A percentile compares a stretch with the other conserved stretches of the same genome.
Conservation (phyloP, 2,888 invertebrate species). For the Drosophila monieri region DNA sequence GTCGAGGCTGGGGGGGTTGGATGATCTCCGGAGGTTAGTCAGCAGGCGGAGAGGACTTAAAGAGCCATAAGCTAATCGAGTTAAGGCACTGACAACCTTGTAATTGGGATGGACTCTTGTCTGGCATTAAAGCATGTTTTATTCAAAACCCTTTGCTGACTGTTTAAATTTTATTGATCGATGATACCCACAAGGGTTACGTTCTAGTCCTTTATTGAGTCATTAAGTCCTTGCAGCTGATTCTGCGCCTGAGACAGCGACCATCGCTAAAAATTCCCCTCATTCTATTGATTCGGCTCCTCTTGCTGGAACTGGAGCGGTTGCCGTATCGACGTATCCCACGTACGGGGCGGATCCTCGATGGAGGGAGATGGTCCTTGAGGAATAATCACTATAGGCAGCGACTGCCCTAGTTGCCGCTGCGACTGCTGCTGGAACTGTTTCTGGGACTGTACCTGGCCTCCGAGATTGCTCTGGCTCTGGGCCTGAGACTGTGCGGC, state of each 20-base stretch:
- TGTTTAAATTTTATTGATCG: neutral
- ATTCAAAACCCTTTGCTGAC: neutral
- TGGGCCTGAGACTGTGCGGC: neutral
- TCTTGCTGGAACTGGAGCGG: neutral
- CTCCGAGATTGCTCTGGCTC: no score
- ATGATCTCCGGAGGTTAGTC: neutral
- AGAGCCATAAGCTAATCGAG: conserved; percentile 10
- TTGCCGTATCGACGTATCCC: no score
- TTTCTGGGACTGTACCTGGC: no score
- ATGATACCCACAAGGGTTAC: neutral
- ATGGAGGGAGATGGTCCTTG: no score
- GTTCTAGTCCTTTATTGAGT: neutral
- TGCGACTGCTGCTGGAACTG: no score
- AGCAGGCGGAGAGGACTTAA: neutral
- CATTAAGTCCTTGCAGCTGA: neutral
- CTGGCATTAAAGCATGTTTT: neutral
- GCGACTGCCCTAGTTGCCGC: no score
- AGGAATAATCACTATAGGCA: no score
- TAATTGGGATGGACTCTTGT: neutral
- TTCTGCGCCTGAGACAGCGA: neutral
- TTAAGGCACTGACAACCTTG: conserved; percentile 9
- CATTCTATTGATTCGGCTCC: neutral
- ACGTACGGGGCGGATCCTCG: no score
- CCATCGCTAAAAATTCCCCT: neutral
- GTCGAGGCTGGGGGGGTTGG: conserved; percentile 5